Evolutionary conservation across 1,140 invertebrate species (phyloP).

Genomic region (Bacillus rossius): DNA sequence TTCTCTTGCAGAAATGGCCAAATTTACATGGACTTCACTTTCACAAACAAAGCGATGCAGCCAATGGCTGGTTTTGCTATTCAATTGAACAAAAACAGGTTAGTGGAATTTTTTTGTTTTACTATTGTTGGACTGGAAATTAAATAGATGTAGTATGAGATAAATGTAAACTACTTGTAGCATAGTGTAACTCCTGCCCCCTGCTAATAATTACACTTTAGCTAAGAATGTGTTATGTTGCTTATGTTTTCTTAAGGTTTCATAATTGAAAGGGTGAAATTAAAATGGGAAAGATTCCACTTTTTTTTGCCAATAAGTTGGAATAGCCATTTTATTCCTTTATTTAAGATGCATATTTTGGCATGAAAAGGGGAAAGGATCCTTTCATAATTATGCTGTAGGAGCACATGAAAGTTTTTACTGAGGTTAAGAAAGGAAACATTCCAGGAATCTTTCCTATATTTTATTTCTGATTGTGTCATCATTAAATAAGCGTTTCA

Average conservation of each 20-base stretch:
- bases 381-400: not conserved
- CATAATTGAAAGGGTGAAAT: not conserved
- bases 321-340: not conserved
- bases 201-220: not conserved
- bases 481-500: not conserved
- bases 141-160: not conserved
- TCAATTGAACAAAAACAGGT: slow-evolving; percentile 96
- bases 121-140: not conserved
- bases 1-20: slow-evolving; percentile 65
- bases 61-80: slow-evolving; percentile 95
- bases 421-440: not conserved
- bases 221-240: too few species aligned
- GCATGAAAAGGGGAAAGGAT: not conserved
- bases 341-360: not conserved
- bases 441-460: not conserved
- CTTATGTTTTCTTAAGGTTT: too few species aligned
- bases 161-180: not conserved
- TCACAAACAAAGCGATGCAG: slow-evolving; percentile 98
- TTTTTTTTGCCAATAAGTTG: not conserved
- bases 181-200: not conserved
- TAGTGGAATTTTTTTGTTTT: not conserved
- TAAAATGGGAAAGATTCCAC: not conserved
- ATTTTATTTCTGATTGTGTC: not conserved
- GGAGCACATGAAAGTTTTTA: not conserved
- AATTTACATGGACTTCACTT: slow-evolving; percentile 94